phyloP scores from a whole-genome alignment of 2,888 invertebrate species.

The Aelia acuminata region DNA sequence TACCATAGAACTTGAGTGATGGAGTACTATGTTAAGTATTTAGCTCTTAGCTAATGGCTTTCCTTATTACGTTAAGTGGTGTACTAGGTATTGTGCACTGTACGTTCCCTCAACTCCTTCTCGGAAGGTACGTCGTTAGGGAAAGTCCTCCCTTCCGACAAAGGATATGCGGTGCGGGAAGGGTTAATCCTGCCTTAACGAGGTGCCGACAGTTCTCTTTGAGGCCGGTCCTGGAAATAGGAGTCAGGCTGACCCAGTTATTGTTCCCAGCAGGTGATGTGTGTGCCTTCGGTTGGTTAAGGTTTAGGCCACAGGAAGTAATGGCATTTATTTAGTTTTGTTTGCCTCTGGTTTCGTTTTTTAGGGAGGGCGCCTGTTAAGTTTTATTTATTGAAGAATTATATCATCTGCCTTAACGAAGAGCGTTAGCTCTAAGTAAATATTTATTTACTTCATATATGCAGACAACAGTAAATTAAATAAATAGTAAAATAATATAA shows the following conservation, averaged over 20 bases:
- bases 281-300: not conserved
- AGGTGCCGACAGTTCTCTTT: constrained; percentile 46
- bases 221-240: not conserved
- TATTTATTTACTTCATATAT: too few species aligned
- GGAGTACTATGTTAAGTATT: not conserved
- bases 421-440: too few species aligned
- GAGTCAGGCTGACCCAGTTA: not conserved
- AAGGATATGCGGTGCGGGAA: not conserved
- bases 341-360: too few species aligned
- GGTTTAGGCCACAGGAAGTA: not conserved
- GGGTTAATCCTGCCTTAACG: constrained; percentile 44
- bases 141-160: not conserved
- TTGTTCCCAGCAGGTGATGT: not conserved
- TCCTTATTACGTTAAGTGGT: constrained; percentile 12
- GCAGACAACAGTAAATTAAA: too few species aligned
- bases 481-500: too few species aligned
- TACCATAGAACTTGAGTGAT: not conserved
- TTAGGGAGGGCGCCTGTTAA: too few species aligned
- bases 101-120: not conserved
- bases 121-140: not conserved
- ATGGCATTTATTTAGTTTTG: too few species aligned
- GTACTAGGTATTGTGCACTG: not conserved
- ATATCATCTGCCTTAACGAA: too few species aligned
- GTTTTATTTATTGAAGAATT: too few species aligned
- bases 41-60: constrained; percentile 41